Conservation (phyloP, 2,888 invertebrate genomes). For the Deilephila elpenor region DNA sequence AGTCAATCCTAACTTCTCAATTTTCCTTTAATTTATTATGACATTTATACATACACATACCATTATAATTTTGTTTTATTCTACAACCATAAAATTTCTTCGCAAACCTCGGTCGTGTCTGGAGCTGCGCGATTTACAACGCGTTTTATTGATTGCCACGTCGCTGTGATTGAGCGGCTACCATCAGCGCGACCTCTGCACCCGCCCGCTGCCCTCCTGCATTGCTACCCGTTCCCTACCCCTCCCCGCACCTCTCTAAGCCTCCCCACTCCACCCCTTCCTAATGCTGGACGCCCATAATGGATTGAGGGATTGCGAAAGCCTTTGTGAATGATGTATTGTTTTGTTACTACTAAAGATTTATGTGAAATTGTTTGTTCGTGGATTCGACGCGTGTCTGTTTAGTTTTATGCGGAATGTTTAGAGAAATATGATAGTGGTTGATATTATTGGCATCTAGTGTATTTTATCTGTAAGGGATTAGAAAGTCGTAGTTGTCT, state of each 20-base stretch:
- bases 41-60: background rate
- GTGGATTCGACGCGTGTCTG: constrained; percentile 13
- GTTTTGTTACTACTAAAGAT: constrained; percentile 13
- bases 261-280: background rate
- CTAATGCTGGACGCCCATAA: background rate
- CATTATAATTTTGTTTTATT: background rate
- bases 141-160: constrained; percentile 13
- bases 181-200: constrained; percentile 19
- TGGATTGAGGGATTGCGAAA: background rate
- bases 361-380: constrained; percentile 16
- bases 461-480: too few relatives aligned
- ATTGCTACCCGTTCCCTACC: background rate
- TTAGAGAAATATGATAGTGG: background rate
- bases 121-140: background rate
- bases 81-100: background rate
- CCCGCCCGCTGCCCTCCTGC: background rate
- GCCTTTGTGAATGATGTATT: background rate
- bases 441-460: background rate
- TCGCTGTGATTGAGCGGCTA: constrained; percentile 23
- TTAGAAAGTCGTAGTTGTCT: too few relatives aligned
- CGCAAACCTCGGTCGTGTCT: background rate
- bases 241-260: too few relatives aligned
- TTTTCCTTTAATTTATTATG: too few relatives aligned
- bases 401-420: background rate
- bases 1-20: too few relatives aligned